Percentiles rank a stretch among this genome's conserved stretches.
phyloP scores from a whole-genome alignment of 2,113 vertebrate species.

The Origma solitaria region DNA sequence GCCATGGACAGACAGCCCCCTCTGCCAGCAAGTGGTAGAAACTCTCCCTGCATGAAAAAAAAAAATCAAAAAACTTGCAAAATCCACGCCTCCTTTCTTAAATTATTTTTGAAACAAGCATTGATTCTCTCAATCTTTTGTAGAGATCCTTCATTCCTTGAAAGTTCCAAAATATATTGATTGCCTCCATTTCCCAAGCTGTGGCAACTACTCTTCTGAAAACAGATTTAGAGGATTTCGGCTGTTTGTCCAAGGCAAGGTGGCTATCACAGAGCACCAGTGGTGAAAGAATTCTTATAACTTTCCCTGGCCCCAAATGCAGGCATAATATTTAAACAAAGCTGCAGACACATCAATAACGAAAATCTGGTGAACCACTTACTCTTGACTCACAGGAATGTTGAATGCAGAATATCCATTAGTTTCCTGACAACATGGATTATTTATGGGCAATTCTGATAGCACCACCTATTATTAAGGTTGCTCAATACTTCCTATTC shows the following conservation, averaged over 20 bases:
- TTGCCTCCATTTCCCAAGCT: not conserved
- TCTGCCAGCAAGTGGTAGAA: constrained; percentile 50
- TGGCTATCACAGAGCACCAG: not conserved
- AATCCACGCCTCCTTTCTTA: not conserved
- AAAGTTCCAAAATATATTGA: not conserved
- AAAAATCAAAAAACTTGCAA: not conserved
- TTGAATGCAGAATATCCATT: constrained; percentile 37
- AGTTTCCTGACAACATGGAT: constrained; percentile 36
- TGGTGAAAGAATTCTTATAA: not conserved
- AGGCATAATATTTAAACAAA: constrained; percentile 20
- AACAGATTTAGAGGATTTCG: not conserved
- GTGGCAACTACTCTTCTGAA: not conserved
- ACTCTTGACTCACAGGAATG: constrained; percentile 2
- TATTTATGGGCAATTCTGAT: constrained; percentile 40
- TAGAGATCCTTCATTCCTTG: not conserved
- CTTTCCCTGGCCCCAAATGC: not conserved
- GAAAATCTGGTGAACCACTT: constrained; percentile 42
- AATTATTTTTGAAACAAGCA: not conserved
- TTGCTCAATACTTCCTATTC: constrained; percentile 23
- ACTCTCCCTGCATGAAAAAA: not conserved
- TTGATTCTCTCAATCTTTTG: not conserved
- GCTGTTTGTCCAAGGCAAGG: not conserved
- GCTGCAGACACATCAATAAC: constrained; percentile 17
- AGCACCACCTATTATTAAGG: constrained; percentile 29
- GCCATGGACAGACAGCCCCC: constrained; percentile 24